A percentile compares a stretch with the other conserved stretches of the same genome.
These are phyloP conservation scores for Syngnathoides biaculeatus DNA, from an alignment of 2,113 vertebrate genomes.

Conservation along the genomic window DNA sequence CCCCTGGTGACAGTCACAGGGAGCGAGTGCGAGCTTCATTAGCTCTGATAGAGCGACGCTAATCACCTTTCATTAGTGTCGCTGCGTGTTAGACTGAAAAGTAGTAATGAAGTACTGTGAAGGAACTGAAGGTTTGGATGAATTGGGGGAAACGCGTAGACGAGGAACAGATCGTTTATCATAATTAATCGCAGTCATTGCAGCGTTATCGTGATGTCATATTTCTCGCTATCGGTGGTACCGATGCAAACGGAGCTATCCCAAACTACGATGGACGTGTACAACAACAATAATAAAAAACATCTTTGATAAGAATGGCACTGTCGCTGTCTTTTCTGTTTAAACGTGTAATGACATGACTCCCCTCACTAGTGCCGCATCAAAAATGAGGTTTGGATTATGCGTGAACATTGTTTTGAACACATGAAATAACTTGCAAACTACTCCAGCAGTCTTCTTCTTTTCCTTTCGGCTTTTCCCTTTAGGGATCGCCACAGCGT, in stretches of 20 bases:
- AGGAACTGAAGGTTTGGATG: slow-evolving; percentile 39
- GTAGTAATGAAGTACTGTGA: slow-evolving; percentile 49
- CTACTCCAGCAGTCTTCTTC: slow-evolving; percentile 15
- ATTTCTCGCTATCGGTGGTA: not conserved
- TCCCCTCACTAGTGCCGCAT: not conserved
- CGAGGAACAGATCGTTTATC: slow-evolving; percentile 26
- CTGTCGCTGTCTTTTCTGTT: not conserved
- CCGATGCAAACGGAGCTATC: not conserved
- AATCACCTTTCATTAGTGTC: slow-evolving; percentile 64
- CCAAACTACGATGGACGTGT: not conserved
- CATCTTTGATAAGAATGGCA: not conserved
- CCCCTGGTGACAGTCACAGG: slow-evolving; percentile 65
- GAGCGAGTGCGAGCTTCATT: slow-evolving; percentile 49
- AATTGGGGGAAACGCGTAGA: slow-evolving; percentile 44
- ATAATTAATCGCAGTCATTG: slow-evolving; percentile 23
- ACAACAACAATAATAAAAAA: not conserved
- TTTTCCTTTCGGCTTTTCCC: too few relatives aligned
- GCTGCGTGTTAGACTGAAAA: slow-evolving; percentile 42
- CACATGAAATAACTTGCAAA: slow-evolving; percentile 14
- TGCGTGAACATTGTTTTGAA: not conserved
- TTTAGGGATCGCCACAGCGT: too few relatives aligned
- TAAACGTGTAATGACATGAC: not conserved
- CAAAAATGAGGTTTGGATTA: not conserved
- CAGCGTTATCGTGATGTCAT: slow-evolving; percentile 32
- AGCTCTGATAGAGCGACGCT: slow-evolving; percentile 55